Percentiles rank a stretch among this genome's conserved stretches.
Conservation (phyloP, 2,113 vertebrate genomes). For the Malurus cyaneus region DNA sequence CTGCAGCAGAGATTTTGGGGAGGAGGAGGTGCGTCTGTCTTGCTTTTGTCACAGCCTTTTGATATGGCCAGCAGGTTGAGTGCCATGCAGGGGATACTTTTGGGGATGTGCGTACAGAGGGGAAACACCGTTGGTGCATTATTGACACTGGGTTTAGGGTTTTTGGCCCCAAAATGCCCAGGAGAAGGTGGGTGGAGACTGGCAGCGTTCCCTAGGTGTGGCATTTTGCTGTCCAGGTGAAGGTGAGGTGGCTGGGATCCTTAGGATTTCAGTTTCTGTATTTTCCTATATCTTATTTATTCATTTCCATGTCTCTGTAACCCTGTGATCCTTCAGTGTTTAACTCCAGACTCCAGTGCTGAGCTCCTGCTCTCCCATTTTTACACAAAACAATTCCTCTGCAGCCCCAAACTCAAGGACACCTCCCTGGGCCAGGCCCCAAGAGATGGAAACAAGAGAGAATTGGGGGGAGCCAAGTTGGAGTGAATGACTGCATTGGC, state of each 20-base stretch:
- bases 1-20: neutral
- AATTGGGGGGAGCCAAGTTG: no score
- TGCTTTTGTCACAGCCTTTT: neutral
- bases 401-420: no score
- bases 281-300: no score
- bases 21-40: neutral
- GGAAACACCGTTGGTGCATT: neutral
- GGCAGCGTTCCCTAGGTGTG: neutral
- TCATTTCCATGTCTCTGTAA: no score
- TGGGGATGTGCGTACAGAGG: neutral
- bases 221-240: neutral
- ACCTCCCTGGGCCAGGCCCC: no score
- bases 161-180: neutral
- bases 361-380: no score
- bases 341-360: no score
- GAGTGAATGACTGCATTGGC: no score
- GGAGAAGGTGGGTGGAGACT: neutral
- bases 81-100: accelerated
- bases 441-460: no score
- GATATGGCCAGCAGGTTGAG: neutral
- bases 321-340: no score
- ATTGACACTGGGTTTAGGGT: neutral
- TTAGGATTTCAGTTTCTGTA: no score
- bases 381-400: no score
- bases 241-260: neutral